phyloP scores from a whole-genome alignment of 2,888 invertebrate species.

The Synanthedon myopaeformis region DNA sequence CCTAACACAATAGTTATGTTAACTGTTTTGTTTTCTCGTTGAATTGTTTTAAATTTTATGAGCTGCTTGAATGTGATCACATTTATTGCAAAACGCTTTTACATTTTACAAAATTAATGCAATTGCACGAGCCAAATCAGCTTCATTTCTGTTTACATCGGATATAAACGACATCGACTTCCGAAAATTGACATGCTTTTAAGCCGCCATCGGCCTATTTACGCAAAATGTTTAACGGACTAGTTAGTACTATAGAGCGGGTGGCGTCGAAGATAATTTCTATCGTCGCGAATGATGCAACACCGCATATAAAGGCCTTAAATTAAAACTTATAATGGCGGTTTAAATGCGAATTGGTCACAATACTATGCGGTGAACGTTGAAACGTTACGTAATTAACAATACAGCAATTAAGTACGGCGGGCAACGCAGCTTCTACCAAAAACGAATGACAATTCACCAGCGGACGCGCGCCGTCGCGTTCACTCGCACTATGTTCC shows the following conservation, averaged over 20 bases:
- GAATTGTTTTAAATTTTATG: too few relatives aligned
- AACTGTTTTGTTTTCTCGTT: too few relatives aligned
- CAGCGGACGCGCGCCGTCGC: slow-evolving; percentile 21
- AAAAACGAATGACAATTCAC: slow-evolving; percentile 52
- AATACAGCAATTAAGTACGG: slow-evolving; percentile 67
- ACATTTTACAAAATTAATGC: background rate
- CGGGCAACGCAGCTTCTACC: slow-evolving; percentile 39
- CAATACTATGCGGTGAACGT: slow-evolving; percentile 39
- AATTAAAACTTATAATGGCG: slow-evolving; percentile 38
- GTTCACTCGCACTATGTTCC: slow-evolving; percentile 2
- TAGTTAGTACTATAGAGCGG: background rate
- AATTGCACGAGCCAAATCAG: slow-evolving; percentile 1
- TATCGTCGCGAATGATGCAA: slow-evolving; percentile 9
- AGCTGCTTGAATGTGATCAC: too few relatives aligned
- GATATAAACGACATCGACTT: background rate
- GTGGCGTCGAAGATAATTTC: slow-evolving; percentile 8
- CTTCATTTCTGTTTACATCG: background rate
- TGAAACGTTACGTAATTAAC: slow-evolving; percentile 68
- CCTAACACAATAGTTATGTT: too few relatives aligned
- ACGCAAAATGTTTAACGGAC: slow-evolving; percentile 3
- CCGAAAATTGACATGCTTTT: background rate
- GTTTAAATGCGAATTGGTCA: slow-evolving; percentile 42
- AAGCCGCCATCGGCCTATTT: background rate
- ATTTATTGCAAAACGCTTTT: background rate
- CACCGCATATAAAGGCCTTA: slow-evolving; percentile 13